Percentiles rank a stretch among this genome's conserved stretches.
phyloP scores from a whole-genome alignment of 1,140 invertebrate species.

The Apis laboriosa region DNA sequence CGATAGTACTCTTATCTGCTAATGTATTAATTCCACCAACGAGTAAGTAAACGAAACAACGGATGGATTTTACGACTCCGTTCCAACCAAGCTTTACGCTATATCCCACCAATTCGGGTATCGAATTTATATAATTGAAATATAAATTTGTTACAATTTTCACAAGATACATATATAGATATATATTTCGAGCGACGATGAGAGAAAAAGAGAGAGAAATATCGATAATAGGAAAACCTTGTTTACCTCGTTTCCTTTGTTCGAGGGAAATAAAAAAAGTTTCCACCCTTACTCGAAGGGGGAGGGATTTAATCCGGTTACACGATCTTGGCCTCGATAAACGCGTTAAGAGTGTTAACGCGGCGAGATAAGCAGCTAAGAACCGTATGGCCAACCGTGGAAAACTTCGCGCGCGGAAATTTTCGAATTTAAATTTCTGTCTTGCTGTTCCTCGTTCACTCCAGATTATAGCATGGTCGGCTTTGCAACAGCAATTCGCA shows the following conservation, averaged over 20 bases:
- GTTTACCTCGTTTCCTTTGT: not conserved
- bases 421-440: constrained; percentile 18
- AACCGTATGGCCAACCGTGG: not conserved
- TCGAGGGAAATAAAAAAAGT: not conserved
- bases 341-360: constrained; percentile 33
- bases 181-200: too few relatives aligned
- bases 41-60: constrained; percentile 19
- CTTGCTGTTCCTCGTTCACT: not conserved
- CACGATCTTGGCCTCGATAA: constrained; percentile 9
- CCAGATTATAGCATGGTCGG: constrained; percentile 11
- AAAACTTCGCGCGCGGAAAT: constrained; percentile 12
- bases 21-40: constrained; percentile 13
- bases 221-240: constrained; percentile 11
- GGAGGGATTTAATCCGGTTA: constrained; percentile 28
- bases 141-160: not conserved
- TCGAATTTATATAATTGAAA: too few relatives aligned
- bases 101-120: too few relatives aligned
- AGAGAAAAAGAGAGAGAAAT: not conserved
- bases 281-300: not conserved
- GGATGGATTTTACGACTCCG: not conserved
- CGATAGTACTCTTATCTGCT: constrained; percentile 24
- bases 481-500: constrained; percentile 5
- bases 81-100: not conserved
- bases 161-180: too few relatives aligned
- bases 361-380: constrained; percentile 13